A percentile compares a stretch with the other conserved stretches of the same genome.
phyloP scores from a whole-genome alignment of 2,113 vertebrate genomes.

The Eudyptes chrysolophus region DNA sequence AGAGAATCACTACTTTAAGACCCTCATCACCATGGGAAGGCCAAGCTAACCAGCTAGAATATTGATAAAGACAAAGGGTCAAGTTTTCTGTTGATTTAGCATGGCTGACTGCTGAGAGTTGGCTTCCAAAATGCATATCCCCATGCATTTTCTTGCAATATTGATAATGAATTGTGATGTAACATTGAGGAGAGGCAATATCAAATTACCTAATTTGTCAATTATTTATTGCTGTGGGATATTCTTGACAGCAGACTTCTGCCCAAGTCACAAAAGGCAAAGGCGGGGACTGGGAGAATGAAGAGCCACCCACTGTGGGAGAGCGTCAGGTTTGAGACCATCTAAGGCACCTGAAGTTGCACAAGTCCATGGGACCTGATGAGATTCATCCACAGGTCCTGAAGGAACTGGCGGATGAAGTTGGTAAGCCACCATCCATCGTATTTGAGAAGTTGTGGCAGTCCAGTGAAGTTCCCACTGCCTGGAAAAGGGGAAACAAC shows the following conservation, averaged over 20 bases:
- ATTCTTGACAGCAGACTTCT: neutral
- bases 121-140: neutral
- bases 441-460: neutral
- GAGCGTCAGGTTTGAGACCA: neutral
- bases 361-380: neutral
- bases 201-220: neutral
- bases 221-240: neutral
- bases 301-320: neutral
- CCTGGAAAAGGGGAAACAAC: neutral
- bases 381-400: neutral
- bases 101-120: neutral
- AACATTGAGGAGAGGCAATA: neutral
- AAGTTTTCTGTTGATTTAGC: neutral
- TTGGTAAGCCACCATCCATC: neutral
- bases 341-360: neutral
- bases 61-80: neutral
- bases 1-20: neutral
- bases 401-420: neutral
- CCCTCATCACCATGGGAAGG: neutral
- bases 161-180: neutral
- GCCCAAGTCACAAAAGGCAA: neutral
- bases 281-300: too few species aligned
- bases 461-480: neutral
- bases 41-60: neutral
- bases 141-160: neutral